Evolutionary conservation across 2,113 vertebrate species (phyloP).

Genomic region (Xiphorhynchus elegans): DNA sequence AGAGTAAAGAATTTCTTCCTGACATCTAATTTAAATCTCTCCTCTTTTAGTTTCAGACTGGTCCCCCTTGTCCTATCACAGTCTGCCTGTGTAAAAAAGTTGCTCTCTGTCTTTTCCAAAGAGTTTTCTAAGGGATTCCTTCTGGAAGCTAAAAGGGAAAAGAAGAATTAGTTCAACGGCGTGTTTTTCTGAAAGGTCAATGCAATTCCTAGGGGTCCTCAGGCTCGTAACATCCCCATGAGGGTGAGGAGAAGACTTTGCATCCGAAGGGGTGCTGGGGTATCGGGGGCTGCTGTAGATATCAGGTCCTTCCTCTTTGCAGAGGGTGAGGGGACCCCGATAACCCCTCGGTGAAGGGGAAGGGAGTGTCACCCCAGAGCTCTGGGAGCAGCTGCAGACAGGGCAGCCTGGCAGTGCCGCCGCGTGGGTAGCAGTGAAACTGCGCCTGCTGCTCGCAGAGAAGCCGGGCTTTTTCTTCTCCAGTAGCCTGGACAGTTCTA

Average conservation of each 20-base stretch:
- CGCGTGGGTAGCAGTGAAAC: constrained; percentile 4
- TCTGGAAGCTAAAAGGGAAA: not conserved
- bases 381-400: not conserved
- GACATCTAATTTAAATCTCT: not conserved
- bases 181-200: not conserved
- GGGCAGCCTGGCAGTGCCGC: constrained; percentile 42
- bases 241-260: not conserved
- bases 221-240: rapidly evolving
- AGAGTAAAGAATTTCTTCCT: not conserved
- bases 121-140: not conserved
- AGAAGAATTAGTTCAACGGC: not conserved
- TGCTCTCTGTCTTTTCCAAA: not conserved
- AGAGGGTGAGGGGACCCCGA: rapidly evolving
- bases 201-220: not conserved
- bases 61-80: not conserved
- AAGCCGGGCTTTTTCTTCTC: not conserved
- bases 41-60: not conserved
- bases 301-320: not conserved
- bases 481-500: not conserved
- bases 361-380: not conserved
- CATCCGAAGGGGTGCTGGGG: not conserved
- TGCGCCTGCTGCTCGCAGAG: not conserved
- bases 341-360: rapidly evolving
- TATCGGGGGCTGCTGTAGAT: not conserved
- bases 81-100: not conserved